These are phyloP conservation scores for Hephaestus fuliginosus DNA, from an alignment of 2,797 vertebrate species.

Conservation along the genomic window DNA sequence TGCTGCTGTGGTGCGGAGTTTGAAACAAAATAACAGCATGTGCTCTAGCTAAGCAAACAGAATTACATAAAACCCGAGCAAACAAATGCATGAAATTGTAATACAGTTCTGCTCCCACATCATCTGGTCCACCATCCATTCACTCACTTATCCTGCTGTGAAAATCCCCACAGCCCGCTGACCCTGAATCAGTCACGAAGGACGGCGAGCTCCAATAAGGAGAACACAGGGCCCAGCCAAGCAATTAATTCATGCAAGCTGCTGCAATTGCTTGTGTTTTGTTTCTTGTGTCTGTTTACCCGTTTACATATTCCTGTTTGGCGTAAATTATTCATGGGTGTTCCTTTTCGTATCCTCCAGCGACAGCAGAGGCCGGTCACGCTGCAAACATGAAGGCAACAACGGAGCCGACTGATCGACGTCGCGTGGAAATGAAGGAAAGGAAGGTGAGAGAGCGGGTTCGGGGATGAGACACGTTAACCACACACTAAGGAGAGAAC, in stretches of 20 bases:
- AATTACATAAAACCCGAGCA: conserved; percentile 28
- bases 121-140: conserved; percentile 7
- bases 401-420: conserved; percentile 46
- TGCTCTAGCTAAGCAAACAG: conserved; percentile 31
- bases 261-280: conserved; percentile 73
- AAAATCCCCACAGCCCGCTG: conserved; percentile 19
- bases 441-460: conserved; percentile 16
- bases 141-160: neutral
- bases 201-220: conserved; percentile 42
- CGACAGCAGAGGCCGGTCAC: conserved; percentile 51
- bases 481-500: neutral
- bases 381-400: conserved; percentile 41
- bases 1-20: neutral
- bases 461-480: conserved; percentile 10
- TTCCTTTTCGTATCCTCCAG: conserved; percentile 61
- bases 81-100: conserved; percentile 32
- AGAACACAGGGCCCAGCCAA: neutral
- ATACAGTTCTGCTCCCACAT: conserved; percentile 20
- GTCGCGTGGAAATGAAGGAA: conserved; percentile 30
- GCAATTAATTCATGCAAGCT: conserved; percentile 66
- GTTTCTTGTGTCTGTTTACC: conserved; percentile 73
- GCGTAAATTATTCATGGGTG: conserved; percentile 76
- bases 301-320: conserved; percentile 68
- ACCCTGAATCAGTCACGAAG: conserved; percentile 55
- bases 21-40: neutral